These are phyloP conservation scores for Spea hammondii DNA, from an alignment of 2,797 vertebrate species.

Conservation along the genomic window DNA sequence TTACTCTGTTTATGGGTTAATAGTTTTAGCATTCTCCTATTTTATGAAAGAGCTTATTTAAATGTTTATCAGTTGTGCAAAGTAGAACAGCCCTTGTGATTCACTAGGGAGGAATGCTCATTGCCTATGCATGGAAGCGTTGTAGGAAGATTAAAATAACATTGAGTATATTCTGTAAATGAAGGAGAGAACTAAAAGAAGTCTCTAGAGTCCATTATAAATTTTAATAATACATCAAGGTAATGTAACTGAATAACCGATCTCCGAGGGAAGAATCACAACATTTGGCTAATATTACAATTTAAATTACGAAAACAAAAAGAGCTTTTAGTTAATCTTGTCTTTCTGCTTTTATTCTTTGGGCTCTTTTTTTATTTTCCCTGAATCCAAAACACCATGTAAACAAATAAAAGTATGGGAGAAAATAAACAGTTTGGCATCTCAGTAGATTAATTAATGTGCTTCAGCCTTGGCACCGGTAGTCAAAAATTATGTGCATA, in stretches of 20 bases:
- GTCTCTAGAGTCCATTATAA: conserved; percentile 99
- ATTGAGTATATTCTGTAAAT: conserved; percentile 99
- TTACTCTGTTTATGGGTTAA: conserved; percentile 73
- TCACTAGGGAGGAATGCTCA: conserved; percentile 81
- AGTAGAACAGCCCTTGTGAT: conserved; percentile 76
- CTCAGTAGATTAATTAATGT: conserved; percentile 99
- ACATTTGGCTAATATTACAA: conserved; percentile 99
- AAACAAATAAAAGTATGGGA: conserved; percentile 98
- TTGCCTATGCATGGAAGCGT: conserved; percentile 96
- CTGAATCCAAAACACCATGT: conserved; percentile 97
- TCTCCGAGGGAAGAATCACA: conserved; percentile 93
- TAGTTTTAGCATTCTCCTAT: conserved; percentile 71
- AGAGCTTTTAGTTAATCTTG: conserved; percentile 98
- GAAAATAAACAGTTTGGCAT: conserved; percentile 99
- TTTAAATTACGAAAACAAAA: conserved; percentile 99
- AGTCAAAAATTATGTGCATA: conserved; percentile 99
- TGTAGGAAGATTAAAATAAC: conserved; percentile 99
- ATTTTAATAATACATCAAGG: conserved; percentile 99
- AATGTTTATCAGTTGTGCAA: conserved; percentile 90
- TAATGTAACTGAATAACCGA: conserved; percentile 99
- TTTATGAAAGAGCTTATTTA: conserved; percentile 79
- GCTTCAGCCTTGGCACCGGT: conserved; percentile 96
- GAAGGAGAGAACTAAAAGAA: conserved; percentile 94
- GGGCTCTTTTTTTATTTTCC: conserved; percentile 87
- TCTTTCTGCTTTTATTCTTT: conserved; percentile 94